Evolutionary conservation across 2,888 invertebrate genomes (phyloP), one percentile per base, ranked within the genome.

Genomic region (Cephus sareptanus): DNA sequence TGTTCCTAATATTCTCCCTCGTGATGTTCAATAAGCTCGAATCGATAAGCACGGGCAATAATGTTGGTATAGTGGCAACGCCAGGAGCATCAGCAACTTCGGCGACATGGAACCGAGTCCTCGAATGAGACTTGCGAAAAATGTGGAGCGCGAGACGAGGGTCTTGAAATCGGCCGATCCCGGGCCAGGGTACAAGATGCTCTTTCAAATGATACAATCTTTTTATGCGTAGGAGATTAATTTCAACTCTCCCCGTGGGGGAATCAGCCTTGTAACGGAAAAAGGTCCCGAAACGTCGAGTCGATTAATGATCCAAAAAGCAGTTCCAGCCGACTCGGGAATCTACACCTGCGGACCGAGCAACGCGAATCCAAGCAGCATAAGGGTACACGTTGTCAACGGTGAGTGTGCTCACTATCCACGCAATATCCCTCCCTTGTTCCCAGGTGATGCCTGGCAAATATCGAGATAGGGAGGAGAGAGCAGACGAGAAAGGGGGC

Each of bases 301-400:
- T 83, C 91, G 92, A 80, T 87, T 93, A 84, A 92, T 92, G 87
- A 92, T 92, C 81, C 92, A 92, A 84, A 92, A 92, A 83, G 92
- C 92, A 68, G 89, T 91, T 35, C 87, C 90, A 34, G 87, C 88
- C 78, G 92, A 92, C 84, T 92, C 92, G 31, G 92, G 93, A 12
- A 88, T 91, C 77, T 93, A 93, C 85, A 92, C 92, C 34, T 93
- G 93, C 85, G 89, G 89, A 79, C 93, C 93, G 69, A 92, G 92
- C 84, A 93, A 92, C 86, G 92, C 92, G 75, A 95, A 96, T 88
- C 96, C 97, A 1, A 96, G 96, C 74, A 96, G 95, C 74, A 96
- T 97, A 75, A 95, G 95, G 82, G 97, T 97, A 78, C 97, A 97
- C 91, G 97, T 97, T 76, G 94, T 97, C 79, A 96, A 96, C 90